Evolutionary conservation across 2,888 invertebrate species (phyloP).

Genomic region (Osedax frankpressi): DNA sequence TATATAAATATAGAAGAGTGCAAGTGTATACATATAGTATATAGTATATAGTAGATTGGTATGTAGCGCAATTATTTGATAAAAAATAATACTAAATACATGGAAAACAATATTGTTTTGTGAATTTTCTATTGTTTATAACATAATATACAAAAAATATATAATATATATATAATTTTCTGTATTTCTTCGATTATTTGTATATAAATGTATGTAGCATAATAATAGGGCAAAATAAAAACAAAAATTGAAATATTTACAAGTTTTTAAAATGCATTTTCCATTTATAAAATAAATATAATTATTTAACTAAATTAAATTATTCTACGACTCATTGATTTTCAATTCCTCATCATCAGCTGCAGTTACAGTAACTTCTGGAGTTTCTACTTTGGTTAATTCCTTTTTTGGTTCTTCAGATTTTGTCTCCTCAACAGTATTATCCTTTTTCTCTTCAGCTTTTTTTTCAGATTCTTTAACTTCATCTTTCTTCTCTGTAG

Average conservation of each 20-base stretch:
- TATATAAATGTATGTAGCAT: background rate
- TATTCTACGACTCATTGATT: background rate
- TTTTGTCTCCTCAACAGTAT: constrained; percentile 20
- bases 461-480: too few species aligned
- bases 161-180: too few species aligned
- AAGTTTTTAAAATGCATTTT: background rate
- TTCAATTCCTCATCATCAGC: background rate
- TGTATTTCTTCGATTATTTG: too few species aligned
- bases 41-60: too few species aligned
- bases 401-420: background rate
- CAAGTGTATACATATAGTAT: background rate
- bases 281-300: background rate
- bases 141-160: background rate
- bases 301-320: background rate
- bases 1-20: background rate
- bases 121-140: background rate
- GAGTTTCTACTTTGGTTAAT: background rate
- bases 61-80: background rate
- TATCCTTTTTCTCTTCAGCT: constrained; percentile 19
- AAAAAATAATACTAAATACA: background rate
- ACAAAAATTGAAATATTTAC: background rate
- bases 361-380: background rate
- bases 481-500: constrained; percentile 13
- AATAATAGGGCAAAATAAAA: background rate
- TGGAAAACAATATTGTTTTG: background rate